phyloP scores from a whole-genome alignment of 2,113 vertebrate genomes.

The Eurypyga helias region DNA sequence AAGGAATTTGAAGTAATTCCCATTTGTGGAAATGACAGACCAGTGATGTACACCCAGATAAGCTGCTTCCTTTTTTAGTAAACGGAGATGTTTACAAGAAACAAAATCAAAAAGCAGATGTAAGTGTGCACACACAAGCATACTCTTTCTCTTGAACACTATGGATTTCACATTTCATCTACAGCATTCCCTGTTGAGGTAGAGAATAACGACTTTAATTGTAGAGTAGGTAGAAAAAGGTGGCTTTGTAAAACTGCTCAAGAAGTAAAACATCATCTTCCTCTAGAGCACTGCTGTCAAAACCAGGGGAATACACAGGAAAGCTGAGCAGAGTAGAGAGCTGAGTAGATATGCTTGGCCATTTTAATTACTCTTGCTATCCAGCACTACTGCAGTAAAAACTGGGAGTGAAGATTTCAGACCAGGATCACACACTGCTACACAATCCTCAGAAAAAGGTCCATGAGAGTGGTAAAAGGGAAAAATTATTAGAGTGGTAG shows the following conservation, averaged over 20 bases:
- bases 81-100: neutral
- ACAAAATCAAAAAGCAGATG: neutral
- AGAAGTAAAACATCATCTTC: neutral
- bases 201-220: neutral
- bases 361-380: neutral
- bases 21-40: neutral
- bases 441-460: neutral
- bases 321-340: neutral
- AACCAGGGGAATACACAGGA: neutral
- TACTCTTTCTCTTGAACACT: neutral
- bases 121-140: neutral
- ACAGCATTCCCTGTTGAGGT: neutral
- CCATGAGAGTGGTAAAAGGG: neutral
- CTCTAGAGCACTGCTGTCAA: neutral
- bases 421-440: neutral
- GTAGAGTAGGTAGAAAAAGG: neutral
- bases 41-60: neutral
- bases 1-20: slow-evolving; percentile 11
- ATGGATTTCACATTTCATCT: neutral
- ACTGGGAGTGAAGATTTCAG: neutral
- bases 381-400: neutral
- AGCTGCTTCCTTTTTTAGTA: neutral
- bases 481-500: neutral
- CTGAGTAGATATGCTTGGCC: neutral
- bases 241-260: neutral